Conservation (phyloP, 2,797 vertebrate species). For the Catharus ustulatus region DNA sequence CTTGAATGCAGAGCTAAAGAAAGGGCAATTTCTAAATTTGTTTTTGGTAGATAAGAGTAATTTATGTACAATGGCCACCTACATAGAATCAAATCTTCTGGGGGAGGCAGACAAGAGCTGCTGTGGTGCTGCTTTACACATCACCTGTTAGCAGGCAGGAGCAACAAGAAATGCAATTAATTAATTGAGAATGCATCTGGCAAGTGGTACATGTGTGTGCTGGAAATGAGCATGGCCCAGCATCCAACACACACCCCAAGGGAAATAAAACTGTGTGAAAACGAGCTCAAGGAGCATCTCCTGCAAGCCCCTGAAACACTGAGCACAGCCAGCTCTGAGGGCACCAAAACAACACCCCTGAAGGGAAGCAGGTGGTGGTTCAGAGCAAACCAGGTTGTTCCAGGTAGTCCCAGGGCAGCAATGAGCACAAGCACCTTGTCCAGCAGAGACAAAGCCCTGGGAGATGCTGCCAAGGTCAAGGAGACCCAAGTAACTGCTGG, state of each 20-base stretch:
- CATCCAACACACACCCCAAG: not conserved
- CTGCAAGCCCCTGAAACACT: not conserved
- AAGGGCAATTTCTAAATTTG: constrained; percentile 57
- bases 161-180: constrained; percentile 26
- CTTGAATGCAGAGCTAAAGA: constrained; percentile 40
- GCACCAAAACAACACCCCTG: not conserved
- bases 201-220: not conserved
- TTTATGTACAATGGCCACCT: constrained; percentile 43
- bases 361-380: not conserved
- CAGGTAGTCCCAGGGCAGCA: not conserved
- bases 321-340: not conserved
- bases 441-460: not conserved
- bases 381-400: not conserved
- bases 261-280: not conserved
- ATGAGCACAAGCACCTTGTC: not conserved
- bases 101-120: not conserved
- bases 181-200: not conserved
- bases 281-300: not conserved
- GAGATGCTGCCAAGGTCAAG: constrained; percentile 19
- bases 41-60: constrained; percentile 56
- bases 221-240: not conserved
- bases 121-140: not conserved
- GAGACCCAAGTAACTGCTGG: not conserved
- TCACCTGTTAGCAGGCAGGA: constrained; percentile 34
- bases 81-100: not conserved